Conservation (phyloP, 2,888 invertebrate species). For the Drymonia ruficornis region DNA sequence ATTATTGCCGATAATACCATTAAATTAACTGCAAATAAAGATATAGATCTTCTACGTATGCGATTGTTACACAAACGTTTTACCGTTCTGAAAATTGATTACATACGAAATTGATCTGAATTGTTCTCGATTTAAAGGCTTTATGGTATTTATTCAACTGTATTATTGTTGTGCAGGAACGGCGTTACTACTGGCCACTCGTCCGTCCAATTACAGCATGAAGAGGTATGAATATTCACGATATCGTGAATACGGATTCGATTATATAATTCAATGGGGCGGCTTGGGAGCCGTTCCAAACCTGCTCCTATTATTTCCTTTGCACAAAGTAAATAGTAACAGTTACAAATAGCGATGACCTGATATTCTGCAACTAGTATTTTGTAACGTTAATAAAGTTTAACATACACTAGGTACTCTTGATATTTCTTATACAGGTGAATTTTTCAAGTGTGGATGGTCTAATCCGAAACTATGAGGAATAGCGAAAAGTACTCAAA, state of each 20-base stretch:
- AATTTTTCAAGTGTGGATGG: too few relatives aligned
- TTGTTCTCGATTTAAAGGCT: constrained; percentile 2
- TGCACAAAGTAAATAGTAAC: too few relatives aligned
- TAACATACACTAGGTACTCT: too few relatives aligned
- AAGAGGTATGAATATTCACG: constrained; percentile 74
- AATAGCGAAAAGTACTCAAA: too few relatives aligned
- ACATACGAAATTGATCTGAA: constrained; percentile 14
- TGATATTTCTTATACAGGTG: too few relatives aligned
- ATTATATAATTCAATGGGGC: constrained; percentile 57
- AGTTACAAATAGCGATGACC: too few relatives aligned
- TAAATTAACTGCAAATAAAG: constrained; percentile 27
- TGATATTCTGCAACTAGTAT: too few relatives aligned
- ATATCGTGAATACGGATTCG: constrained; percentile 64
- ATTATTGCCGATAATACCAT: constrained; percentile 12
- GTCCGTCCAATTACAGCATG: constrained; percentile 69
- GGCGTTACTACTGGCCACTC: constrained; percentile 56
- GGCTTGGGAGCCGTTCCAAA: constrained; percentile 12
- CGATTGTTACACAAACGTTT: constrained; percentile 16
- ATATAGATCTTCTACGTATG: constrained; percentile 34
- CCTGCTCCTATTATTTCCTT: neutral
- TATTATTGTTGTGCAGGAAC: constrained; percentile 32
- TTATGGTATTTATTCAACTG: constrained; percentile 1
- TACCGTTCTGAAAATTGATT: neutral
- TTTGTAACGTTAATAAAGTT: too few relatives aligned
- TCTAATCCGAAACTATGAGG: too few relatives aligned